phyloP scores from a whole-genome alignment of 2,888 invertebrate species.

The Onthophagus sagittarius region DNA sequence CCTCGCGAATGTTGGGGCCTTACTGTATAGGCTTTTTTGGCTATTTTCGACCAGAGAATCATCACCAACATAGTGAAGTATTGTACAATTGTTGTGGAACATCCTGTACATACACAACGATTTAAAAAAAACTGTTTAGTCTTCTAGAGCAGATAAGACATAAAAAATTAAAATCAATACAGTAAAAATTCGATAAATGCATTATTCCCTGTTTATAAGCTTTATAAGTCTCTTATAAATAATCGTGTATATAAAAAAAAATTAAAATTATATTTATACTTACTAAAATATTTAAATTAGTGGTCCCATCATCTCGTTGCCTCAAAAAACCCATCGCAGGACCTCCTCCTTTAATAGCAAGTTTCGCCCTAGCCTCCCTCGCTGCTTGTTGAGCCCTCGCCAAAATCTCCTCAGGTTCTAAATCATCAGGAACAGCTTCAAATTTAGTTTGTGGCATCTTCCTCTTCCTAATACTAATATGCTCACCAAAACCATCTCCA shows the following conservation, averaged over 20 bases:
- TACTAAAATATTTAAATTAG: conserved; percentile 80
- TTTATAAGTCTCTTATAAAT: no score
- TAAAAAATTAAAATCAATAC: no score
- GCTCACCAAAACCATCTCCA: conserved; percentile 41
- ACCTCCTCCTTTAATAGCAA: conserved; percentile 51
- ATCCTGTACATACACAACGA: no score
- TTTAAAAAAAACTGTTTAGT: no score
- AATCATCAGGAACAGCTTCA: conserved; percentile 73
- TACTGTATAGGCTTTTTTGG: no score
- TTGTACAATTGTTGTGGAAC: no score
- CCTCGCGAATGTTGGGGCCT: no score
- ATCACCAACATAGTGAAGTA: no score
- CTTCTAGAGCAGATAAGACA: no score
- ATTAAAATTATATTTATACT: conserved; percentile 53
- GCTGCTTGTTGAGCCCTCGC: conserved; percentile 59
- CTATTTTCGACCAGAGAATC: no score
- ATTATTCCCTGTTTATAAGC: no score
- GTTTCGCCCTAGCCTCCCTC: conserved; percentile 61
- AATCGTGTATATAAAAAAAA: not conserved
- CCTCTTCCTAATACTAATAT: conserved; percentile 37
- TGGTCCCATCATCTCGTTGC: conserved; percentile 83
- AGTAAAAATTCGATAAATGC: no score
- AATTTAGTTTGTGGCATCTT: conserved; percentile 62
- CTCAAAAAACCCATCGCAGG: conserved; percentile 74
- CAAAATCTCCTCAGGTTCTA: conserved; percentile 73